phyloP scores from a whole-genome alignment of 2,888 invertebrate species.

The Syritta pipiens region DNA sequence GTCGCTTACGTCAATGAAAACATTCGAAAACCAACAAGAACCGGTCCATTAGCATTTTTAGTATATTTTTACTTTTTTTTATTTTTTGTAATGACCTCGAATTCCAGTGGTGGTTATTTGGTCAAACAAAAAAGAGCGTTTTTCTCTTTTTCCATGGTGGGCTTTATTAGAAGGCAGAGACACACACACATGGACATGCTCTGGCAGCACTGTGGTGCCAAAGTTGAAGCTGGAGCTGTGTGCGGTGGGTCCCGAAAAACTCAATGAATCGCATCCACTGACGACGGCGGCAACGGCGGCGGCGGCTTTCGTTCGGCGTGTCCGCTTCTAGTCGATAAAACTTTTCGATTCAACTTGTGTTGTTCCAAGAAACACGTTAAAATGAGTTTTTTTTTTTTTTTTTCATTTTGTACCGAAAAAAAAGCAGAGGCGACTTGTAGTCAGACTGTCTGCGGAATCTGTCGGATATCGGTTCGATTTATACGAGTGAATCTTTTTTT shows the following conservation, averaged over 20 bases:
- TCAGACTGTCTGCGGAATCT: slow-evolving; percentile 21
- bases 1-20: slow-evolving; percentile 60
- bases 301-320: no score
- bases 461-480: no score
- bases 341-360: no score
- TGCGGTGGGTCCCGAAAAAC: background rate
- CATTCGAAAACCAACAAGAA: slow-evolving; percentile 54
- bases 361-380: no score
- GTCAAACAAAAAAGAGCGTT: slow-evolving; percentile 30
- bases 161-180: slow-evolving; percentile 44
- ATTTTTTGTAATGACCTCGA: slow-evolving; percentile 59
- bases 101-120: slow-evolving; percentile 55
- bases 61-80: slow-evolving; percentile 1
- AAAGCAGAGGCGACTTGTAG: slow-evolving; percentile 6
- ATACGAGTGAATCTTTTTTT: no score
- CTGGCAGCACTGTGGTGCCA: background rate
- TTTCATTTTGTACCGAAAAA: background rate
- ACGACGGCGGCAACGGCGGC: no score
- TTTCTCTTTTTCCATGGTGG: slow-evolving; percentile 20
- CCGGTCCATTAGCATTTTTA: slow-evolving; percentile 64
- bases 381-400: no score
- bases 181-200: background rate
- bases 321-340: no score
- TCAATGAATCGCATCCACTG: no score
- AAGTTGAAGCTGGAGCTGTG: background rate